A percentile compares a stretch with the other conserved stretches of the same genome.
These are phyloP conservation scores for Eudyptes chrysolophus DNA, from an alignment of 2,113 vertebrate species.

Conservation along the genomic window DNA sequence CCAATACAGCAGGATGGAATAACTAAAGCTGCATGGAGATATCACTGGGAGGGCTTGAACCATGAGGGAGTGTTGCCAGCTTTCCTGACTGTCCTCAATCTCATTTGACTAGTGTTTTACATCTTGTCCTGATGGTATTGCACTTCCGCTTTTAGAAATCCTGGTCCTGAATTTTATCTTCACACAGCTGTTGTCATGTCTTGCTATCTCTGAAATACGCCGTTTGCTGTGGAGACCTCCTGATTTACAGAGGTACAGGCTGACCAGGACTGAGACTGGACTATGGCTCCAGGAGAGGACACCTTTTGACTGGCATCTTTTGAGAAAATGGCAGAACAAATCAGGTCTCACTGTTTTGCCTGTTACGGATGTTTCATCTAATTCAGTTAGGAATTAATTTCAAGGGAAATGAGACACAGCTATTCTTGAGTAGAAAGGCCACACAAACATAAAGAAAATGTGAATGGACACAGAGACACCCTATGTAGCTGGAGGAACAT, in stretches of 20 bases:
- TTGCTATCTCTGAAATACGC: not conserved
- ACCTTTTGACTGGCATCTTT: not conserved
- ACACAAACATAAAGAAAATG: not conserved
- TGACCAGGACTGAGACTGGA: not conserved
- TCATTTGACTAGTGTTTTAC: not conserved
- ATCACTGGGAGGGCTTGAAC: not conserved
- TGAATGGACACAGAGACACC: not conserved
- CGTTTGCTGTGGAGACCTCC: not conserved
- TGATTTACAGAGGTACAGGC: not conserved
- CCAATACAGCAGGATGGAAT: not conserved
- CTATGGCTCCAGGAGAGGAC: not conserved
- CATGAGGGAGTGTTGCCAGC: not conserved
- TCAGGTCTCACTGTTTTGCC: not conserved
- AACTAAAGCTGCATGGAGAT: not conserved
- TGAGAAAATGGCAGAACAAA: not conserved
- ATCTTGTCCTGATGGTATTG: not conserved
- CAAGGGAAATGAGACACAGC: not conserved
- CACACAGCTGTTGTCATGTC: not conserved
- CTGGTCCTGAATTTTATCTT: not conserved
- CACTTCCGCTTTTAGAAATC: not conserved
- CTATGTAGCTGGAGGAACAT: not conserved
- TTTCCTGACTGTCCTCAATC: not conserved
- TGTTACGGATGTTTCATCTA: not conserved
- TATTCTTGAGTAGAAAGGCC: not conserved
- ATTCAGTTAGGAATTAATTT: not conserved